Evolutionary conservation across 1,140 invertebrate species (phyloP).

Genomic region (Myzus persicae): DNA sequence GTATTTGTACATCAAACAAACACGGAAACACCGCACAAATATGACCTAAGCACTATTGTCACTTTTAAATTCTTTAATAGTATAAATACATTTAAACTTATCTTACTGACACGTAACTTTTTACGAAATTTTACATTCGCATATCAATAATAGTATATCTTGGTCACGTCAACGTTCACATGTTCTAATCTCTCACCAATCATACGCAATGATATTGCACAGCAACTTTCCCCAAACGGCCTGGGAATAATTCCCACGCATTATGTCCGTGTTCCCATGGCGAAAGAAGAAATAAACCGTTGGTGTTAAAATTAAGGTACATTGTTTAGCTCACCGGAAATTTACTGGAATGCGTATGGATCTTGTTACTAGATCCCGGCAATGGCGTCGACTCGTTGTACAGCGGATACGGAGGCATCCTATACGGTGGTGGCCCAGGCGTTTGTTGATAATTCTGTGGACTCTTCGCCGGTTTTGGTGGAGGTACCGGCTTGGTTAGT

Average conservation of each 20-base stretch:
- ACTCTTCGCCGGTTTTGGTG: constrained; percentile 68
- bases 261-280: constrained; percentile 5
- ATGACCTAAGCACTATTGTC: background rate
- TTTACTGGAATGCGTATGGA: constrained; percentile 80
- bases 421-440: constrained; percentile 66
- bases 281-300: background rate
- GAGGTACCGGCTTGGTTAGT: constrained; percentile 70
- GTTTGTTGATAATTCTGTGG: constrained; percentile 38
- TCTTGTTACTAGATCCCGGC: constrained; percentile 65
- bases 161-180: constrained; percentile 2
- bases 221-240: background rate
- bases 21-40: background rate
- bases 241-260: constrained; percentile 35
- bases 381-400: constrained; percentile 65
- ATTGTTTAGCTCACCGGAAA: constrained; percentile 73
- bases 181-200: constrained; percentile 38
- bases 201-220: constrained; percentile 26
- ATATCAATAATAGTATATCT: constrained; percentile 17
- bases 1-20: constrained; percentile 20
- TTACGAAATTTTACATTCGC: constrained; percentile 28
- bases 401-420: constrained; percentile 67
- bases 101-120: background rate
- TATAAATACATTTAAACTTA: background rate
- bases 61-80: background rate
- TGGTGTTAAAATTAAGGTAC: background rate